Evolutionary conservation across 1,140 invertebrate species (phyloP).

Genomic region (Agrilus planipennis): DNA sequence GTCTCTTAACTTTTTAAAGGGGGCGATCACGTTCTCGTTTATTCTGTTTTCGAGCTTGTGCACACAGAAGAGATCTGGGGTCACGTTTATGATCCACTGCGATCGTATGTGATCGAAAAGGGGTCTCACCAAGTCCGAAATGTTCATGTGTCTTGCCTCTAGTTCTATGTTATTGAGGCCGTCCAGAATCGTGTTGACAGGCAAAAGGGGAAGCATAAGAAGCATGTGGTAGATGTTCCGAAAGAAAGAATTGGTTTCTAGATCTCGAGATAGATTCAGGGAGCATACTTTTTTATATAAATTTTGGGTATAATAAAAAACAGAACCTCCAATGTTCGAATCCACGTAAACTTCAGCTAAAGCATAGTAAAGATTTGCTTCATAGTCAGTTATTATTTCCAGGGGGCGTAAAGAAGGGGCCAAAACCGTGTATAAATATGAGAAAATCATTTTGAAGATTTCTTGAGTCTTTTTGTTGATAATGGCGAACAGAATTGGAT

Average conservation of each 20-base stretch:
- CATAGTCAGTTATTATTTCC: slow-evolving; percentile 28
- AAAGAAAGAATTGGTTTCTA: slow-evolving; percentile 25
- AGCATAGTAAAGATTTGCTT: slow-evolving; percentile 26
- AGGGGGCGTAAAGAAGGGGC: slow-evolving; percentile 22
- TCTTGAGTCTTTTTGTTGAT: slow-evolving; percentile 23
- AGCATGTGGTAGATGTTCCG: slow-evolving; percentile 27
- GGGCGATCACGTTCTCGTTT: slow-evolving; percentile 27
- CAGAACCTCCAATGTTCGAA: slow-evolving; percentile 25
- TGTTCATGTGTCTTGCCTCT: slow-evolving; percentile 18
- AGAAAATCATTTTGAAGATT: slow-evolving; percentile 24
- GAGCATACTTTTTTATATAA: slow-evolving; percentile 28
- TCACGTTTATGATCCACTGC: slow-evolving; percentile 27
- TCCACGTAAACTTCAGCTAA: slow-evolving; percentile 23
- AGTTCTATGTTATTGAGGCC: slow-evolving; percentile 23
- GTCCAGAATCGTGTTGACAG: slow-evolving; percentile 26
- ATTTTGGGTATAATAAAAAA: slow-evolving; percentile 27
- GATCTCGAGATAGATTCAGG: slow-evolving; percentile 19
- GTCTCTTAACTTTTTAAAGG: slow-evolving; percentile 27
- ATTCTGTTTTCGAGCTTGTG: slow-evolving; percentile 26
- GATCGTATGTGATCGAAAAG: slow-evolving; percentile 21
- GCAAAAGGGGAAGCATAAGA: slow-evolving; percentile 26
- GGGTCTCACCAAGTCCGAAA: slow-evolving; percentile 10
- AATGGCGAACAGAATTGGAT: slow-evolving; percentile 25
- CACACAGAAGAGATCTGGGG: slow-evolving; percentile 25
- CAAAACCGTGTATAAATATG: slow-evolving; percentile 17